phyloP scores from a whole-genome alignment of 1,140 invertebrate genomes.

The Ceratosolen solmsi region DNA sequence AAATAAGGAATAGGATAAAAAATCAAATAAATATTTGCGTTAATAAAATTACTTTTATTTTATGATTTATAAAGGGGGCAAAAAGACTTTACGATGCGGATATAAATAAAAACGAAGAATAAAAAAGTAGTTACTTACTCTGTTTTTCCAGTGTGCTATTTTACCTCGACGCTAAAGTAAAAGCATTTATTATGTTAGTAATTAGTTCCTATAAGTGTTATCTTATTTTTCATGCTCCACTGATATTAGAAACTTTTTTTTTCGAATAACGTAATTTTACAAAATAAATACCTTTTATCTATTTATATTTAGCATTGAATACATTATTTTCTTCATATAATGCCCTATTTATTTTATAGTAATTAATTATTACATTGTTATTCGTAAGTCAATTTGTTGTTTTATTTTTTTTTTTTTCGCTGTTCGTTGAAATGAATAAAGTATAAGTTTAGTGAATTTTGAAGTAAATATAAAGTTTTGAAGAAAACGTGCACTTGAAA shows the following conservation, averaged over 20 bases:
- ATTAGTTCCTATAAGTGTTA: not conserved
- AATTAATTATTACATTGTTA: no score
- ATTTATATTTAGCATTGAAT: no score
- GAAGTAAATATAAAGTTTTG: no score
- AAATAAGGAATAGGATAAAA: no score
- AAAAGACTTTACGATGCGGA: not conserved
- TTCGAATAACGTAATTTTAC: not conserved
- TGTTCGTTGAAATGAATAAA: no score
- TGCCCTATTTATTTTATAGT: no score
- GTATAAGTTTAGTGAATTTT: no score
- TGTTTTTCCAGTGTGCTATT: not conserved
- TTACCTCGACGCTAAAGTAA: not conserved
- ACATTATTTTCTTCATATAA: no score
- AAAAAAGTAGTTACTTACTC: not conserved
- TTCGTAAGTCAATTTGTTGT: no score
- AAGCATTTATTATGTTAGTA: not conserved
- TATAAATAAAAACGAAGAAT: not conserved
- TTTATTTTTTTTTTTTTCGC: no score
- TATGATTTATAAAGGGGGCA: not conserved
- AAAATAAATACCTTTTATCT: not conserved
- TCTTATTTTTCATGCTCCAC: not conserved
- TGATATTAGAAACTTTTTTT: not conserved
- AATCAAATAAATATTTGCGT: not conserved
- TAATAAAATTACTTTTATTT: conserved; percentile 1
- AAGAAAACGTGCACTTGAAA: no score